A percentile compares a stretch with the other conserved stretches of the same genome.
phyloP scores from a whole-genome alignment of 2,113 vertebrate species.

The Pithys albifrons region DNA sequence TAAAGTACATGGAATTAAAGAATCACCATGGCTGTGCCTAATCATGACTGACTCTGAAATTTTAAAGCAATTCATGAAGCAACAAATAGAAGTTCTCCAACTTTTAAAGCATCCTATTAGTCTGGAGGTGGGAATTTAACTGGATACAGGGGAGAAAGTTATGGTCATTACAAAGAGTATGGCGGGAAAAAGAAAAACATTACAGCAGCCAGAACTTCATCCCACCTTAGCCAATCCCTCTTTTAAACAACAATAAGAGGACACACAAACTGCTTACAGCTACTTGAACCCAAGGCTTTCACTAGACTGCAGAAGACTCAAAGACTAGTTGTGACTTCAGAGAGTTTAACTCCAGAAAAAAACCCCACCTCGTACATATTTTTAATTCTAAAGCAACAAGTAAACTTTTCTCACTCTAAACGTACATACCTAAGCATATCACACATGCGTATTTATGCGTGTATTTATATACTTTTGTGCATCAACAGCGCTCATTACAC shows the following conservation, averaged over 20 bases:
- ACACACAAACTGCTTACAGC: not conserved
- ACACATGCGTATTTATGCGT: fast-evolving
- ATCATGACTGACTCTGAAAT: fast-evolving
- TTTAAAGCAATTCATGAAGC: not conserved
- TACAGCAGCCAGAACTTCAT: not conserved
- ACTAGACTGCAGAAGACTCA: no score
- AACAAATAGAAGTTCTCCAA: not conserved
- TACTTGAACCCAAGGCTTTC: not conserved
- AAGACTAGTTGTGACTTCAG: not conserved
- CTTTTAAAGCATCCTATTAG: not conserved
- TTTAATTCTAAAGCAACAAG: not conserved
- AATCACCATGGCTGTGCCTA: not conserved
- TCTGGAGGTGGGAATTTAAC: not conserved
- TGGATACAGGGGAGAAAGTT: not conserved
- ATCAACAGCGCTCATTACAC: fast-evolving
- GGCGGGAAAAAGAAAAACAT: not conserved
- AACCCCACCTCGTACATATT: not conserved
- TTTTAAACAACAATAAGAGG: not conserved
- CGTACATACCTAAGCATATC: not conserved
- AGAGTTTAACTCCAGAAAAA: not conserved
- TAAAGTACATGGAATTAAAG: not conserved
- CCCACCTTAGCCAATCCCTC: no score
- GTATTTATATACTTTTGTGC: fast-evolving
- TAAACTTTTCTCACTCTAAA: not conserved
- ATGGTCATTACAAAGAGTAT: fast-evolving